A percentile compares a stretch with the other conserved stretches of the same genome.
Evolutionary conservation across 2,797 vertebrate species (phyloP).

Genomic region (Ispidina lecontei): DNA sequence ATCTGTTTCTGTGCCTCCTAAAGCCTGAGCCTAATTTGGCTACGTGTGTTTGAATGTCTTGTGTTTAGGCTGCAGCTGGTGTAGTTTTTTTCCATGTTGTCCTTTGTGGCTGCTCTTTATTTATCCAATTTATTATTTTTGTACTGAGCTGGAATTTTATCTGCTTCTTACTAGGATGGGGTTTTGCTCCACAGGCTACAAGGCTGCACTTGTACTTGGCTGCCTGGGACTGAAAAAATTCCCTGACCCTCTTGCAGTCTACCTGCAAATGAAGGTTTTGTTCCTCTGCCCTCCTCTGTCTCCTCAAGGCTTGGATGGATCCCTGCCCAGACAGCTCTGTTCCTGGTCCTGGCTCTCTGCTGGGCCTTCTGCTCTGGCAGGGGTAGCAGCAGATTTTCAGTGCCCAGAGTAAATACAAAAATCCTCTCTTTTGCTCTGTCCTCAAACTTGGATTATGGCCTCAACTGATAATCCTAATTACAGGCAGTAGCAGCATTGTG

Average conservation of each 20-base stretch:
- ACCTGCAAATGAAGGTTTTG: background rate
- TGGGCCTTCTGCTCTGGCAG: background rate
- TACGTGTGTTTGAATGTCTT: background rate
- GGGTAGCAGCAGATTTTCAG: background rate
- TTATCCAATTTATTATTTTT: conserved; percentile 40
- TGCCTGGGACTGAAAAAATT: background rate
- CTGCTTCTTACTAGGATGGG: background rate
- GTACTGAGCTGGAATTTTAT: background rate
- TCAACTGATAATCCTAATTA: background rate
- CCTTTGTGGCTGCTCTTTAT: conserved; percentile 30
- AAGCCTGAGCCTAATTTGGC: background rate
- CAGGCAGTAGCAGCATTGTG: background rate
- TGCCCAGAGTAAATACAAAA: background rate
- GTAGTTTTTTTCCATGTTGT: conserved; percentile 44
- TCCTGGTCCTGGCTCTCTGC: background rate
- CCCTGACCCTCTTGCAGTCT: background rate
- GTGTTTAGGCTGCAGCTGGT: background rate
- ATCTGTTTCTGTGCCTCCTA: no score
- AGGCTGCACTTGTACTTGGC: background rate
- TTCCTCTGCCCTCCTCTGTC: background rate
- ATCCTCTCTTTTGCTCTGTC: background rate
- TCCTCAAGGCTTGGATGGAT: background rate
- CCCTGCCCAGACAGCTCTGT: background rate
- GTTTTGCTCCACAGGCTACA: background rate
- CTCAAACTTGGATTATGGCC: background rate